These are phyloP conservation scores for Okapia johnstoni DNA, from an alignment of 2,113 vertebrate species.

Conservation along the genomic window DNA sequence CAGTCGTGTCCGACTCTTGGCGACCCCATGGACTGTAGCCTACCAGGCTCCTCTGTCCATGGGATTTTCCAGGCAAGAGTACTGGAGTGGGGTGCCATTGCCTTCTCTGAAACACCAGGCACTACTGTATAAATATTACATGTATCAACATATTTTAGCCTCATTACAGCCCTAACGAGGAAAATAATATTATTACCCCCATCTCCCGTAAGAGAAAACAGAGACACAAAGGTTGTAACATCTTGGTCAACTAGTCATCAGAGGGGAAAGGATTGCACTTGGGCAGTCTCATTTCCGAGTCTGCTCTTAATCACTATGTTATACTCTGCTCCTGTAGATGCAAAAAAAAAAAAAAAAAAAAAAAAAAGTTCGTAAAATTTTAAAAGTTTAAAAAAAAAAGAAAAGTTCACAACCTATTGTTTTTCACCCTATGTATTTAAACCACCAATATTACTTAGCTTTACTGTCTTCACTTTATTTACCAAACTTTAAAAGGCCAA, in stretches of 20 bases:
- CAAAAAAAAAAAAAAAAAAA: background rate
- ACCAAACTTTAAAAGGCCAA: background rate
- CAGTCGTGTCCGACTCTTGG: too few species aligned
- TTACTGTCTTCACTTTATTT: background rate
- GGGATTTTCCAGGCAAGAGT: too few species aligned
- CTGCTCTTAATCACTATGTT: background rate
- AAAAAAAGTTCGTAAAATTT: background rate
- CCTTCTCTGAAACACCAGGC: background rate
- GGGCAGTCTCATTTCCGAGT: accelerated
- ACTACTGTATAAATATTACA: background rate
- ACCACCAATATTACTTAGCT: background rate
- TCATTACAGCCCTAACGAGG: background rate
- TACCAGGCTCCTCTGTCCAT: too few species aligned
- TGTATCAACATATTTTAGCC: background rate
- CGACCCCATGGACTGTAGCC: too few species aligned
- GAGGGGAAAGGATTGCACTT: too few species aligned
- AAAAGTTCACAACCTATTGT: background rate
- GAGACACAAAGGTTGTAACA: background rate
- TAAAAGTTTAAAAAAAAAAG: background rate
- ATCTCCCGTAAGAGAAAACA: background rate
- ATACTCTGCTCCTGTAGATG: background rate
- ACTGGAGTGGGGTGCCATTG: too few species aligned
- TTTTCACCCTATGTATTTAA: background rate
- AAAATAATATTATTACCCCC: background rate
- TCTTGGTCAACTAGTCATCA: background rate